Conservation (phyloP, 2,888 invertebrate species). For the Synergus japonicus region DNA sequence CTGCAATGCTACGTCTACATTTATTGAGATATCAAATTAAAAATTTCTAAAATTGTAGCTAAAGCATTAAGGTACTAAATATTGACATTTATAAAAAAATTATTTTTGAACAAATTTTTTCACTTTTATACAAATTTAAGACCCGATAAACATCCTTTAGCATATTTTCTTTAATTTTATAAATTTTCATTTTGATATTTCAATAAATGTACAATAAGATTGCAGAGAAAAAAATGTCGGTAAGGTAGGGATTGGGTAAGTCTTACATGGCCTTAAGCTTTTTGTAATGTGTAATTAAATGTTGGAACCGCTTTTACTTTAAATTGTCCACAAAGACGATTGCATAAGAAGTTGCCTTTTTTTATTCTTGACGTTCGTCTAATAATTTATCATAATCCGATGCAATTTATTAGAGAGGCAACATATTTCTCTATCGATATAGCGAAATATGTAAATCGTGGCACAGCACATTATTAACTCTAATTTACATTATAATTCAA, state of each 20-base stretch:
- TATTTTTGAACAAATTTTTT: too few species aligned
- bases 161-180: too few species aligned
- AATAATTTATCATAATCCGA: conserved; percentile 16
- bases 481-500: conserved; percentile 57
- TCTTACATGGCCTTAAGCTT: too few species aligned
- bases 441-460: background rate
- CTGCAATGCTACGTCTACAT: too few species aligned
- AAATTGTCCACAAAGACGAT: background rate
- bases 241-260: background rate
- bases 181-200: too few species aligned
- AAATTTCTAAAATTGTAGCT: too few species aligned
- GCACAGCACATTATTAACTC: conserved; percentile 7
- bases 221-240: too few species aligned
- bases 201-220: too few species aligned
- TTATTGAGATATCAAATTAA: too few species aligned
- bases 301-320: background rate
- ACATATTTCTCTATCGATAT: background rate
- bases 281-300: background rate
- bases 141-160: background rate
- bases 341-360: background rate
- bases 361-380: background rate
- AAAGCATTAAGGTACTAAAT: background rate
- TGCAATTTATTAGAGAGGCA: background rate
- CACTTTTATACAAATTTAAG: too few species aligned
- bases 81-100: background rate